A percentile compares a stretch with the other conserved stretches of the same genome.
Evolutionary conservation across 64 coral and sea anemone species (phyloP).

Genomic region (Stichodactyla helianthus): DNA sequence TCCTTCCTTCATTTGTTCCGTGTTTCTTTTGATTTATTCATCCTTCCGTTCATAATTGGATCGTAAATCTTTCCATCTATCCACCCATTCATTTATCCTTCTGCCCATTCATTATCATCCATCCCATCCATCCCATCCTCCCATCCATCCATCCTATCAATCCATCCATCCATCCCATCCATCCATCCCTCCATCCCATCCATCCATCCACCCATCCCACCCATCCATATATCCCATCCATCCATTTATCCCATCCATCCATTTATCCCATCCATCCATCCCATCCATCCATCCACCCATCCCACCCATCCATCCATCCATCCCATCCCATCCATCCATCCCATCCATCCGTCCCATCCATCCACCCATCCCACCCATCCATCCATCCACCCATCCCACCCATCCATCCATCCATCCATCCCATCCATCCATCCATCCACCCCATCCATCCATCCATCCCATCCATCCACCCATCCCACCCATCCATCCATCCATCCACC

Average conservation of each 20-base stretch:
- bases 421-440: too few relatives aligned
- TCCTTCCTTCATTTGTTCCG: neutral
- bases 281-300: neutral
- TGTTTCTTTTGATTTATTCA: neutral
- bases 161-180: neutral
- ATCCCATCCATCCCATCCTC: neutral
- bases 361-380: too few relatives aligned
- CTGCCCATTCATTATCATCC: too few relatives aligned
- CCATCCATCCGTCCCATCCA: too few relatives aligned
- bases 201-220: neutral
- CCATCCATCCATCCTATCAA: neutral
- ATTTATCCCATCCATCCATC: too few relatives aligned
- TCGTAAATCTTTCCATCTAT: neutral
- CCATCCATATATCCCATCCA: neutral
- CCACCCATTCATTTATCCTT: too few relatives aligned
- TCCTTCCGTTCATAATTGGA: neutral
- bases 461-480: neutral
- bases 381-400: too few relatives aligned
- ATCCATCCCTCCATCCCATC: neutral
- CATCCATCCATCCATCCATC: too few relatives aligned
- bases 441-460: neutral
- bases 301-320: too few relatives aligned
- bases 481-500: too few relatives aligned
- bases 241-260: neutral
- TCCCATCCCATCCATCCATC: too few relatives aligned